A percentile compares a stretch with the other conserved stretches of the same genome.
These are phyloP conservation scores for Dufourea novaeangliae DNA, from an alignment of 1,140 invertebrate genomes.

Conservation along the genomic window DNA sequence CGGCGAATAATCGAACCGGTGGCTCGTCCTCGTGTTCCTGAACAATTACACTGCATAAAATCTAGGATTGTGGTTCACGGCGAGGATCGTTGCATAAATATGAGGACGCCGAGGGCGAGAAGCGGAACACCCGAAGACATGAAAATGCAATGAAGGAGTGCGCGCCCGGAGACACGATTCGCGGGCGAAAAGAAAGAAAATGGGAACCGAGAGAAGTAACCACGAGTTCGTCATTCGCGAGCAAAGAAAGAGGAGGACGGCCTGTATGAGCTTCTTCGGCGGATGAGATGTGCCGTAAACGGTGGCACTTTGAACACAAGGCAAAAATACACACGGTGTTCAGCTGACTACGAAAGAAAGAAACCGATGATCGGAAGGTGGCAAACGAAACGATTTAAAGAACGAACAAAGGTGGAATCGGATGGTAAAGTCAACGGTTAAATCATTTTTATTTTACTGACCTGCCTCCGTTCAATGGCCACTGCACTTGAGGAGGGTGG, in stretches of 20 bases:
- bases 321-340: too few relatives aligned
- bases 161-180: neutral
- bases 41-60: constrained; percentile 46
- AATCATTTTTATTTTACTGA: constrained; percentile 73
- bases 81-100: constrained; percentile 45
- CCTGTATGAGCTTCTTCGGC: constrained; percentile 42
- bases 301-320: neutral
- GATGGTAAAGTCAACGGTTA: constrained; percentile 21
- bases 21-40: neutral
- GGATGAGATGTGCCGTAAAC: neutral
- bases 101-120: constrained; percentile 25
- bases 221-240: constrained; percentile 49
- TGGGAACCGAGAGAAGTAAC: constrained; percentile 11
- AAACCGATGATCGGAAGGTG: neutral
- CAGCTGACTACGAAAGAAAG: constrained; percentile 1
- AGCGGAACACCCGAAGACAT: constrained; percentile 25
- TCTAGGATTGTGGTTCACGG: constrained; percentile 36
- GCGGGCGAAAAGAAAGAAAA: neutral
- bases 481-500: constrained; percentile 65
- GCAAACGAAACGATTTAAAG: constrained; percentile 12
- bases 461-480: constrained; percentile 52
- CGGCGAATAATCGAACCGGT: neutral
- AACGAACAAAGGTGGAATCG: constrained; percentile 27
- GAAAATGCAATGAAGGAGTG: constrained; percentile 50
- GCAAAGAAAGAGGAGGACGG: constrained; percentile 19